phyloP scores from a whole-genome alignment of 2,113 vertebrate genomes.

The Odontesthes bonariensis region DNA sequence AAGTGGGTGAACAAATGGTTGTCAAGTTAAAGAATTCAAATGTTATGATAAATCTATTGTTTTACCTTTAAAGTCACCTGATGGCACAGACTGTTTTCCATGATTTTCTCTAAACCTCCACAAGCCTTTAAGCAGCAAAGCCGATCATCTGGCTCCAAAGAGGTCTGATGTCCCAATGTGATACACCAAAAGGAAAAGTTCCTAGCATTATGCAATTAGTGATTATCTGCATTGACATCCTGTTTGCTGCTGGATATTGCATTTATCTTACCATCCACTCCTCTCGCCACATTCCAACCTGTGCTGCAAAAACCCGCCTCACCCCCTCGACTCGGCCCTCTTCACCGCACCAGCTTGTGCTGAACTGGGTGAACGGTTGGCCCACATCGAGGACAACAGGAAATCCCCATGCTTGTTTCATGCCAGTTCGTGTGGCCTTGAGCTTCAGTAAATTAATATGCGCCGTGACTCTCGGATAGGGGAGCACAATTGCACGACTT shows the following conservation, averaged over 20 bases:
- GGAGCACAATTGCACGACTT: not conserved
- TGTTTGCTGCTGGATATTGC: conserved; percentile 16
- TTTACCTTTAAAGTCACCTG: not conserved
- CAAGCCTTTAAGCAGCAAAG: not conserved
- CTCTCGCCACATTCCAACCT: conserved; percentile 49
- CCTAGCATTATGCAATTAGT: not conserved
- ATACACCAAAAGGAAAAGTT: not conserved
- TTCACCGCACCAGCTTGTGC: not conserved
- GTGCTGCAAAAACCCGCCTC: conserved; percentile 13
- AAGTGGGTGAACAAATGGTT: not conserved
- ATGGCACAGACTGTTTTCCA: not conserved
- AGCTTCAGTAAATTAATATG: conserved; percentile 25
- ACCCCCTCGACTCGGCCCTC: not conserved
- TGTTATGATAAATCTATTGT: not conserved
- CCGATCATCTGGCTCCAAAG: not conserved
- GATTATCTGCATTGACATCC: conserved; percentile 11
- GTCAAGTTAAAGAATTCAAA: not conserved
- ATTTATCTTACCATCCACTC: conserved; percentile 29
- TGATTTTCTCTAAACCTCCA: not conserved
- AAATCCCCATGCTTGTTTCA: conserved; percentile 27
- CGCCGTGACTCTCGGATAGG: not conserved
- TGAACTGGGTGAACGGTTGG: not conserved
- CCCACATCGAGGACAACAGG: not conserved
- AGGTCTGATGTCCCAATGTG: not conserved
- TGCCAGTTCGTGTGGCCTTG: conserved; percentile 36